These are phyloP conservation scores for Gastracanthus pulcherrimus DNA, from an alignment of 2,888 invertebrate species.

Conservation along the genomic window DNA sequence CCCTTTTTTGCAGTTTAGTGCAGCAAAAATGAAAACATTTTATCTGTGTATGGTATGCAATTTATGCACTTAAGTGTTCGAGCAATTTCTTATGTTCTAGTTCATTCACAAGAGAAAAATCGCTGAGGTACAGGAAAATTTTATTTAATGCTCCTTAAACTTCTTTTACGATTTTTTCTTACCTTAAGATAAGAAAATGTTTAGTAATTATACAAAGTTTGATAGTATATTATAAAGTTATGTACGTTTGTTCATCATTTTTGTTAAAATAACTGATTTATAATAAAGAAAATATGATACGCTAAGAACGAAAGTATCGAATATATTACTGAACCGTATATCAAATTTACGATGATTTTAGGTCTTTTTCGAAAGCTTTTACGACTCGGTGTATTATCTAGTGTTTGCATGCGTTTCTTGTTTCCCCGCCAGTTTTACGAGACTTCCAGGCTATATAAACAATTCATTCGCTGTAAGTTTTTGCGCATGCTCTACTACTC, in stretches of 20 bases:
- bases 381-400: not conserved
- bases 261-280: not conserved
- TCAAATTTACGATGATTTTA: constrained; percentile 7
- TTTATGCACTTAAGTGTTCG: not conserved
- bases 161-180: constrained; percentile 2
- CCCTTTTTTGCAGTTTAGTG: not conserved
- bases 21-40: not conserved
- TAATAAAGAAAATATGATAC: not conserved
- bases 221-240: no score
- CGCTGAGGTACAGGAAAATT: not conserved
- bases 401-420: constrained; percentile 7
- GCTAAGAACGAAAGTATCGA: not conserved
- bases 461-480: not conserved
- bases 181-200: not conserved
- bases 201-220: not conserved
- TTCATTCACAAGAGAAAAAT: not conserved
- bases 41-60: not conserved
- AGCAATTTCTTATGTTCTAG: not conserved
- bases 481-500: not conserved
- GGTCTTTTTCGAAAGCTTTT: not conserved
- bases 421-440: not conserved
- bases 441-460: not conserved
- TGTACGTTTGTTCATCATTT: not conserved
- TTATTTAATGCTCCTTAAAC: not conserved
- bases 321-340: not conserved